Evolutionary conservation across 2,113 vertebrate species (phyloP).

Genomic region (Leiothrix lutea): DNA sequence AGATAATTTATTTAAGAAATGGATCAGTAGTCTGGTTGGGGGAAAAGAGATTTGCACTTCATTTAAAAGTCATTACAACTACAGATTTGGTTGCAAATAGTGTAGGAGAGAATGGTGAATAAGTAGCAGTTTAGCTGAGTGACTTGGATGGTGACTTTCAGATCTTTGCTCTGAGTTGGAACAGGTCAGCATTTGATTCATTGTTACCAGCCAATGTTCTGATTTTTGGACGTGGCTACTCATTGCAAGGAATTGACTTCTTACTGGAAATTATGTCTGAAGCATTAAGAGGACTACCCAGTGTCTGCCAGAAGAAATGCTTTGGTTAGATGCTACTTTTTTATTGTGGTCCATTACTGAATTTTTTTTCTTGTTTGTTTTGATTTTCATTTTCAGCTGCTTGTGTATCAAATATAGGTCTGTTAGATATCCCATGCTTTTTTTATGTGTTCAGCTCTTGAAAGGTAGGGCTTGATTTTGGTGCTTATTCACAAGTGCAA

Average conservation of each 20-base stretch:
- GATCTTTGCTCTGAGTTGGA: not conserved
- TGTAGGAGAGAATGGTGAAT: not conserved
- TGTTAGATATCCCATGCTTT: not conserved
- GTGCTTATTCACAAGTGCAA: not conserved
- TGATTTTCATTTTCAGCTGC: not conserved
- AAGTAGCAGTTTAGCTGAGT: not conserved
- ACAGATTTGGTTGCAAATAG: not conserved
- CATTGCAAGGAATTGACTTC: not conserved
- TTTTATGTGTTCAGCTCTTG: not conserved
- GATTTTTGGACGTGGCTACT: not conserved
- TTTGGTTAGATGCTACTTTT: not conserved
- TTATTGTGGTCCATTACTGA: accelerated
- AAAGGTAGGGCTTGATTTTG: not conserved
- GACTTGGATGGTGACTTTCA: not conserved
- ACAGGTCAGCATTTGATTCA: not conserved
- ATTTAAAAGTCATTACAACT: not conserved
- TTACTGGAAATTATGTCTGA: not conserved
- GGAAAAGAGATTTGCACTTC: not conserved
- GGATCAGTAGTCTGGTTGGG: not conserved
- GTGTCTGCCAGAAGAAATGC: not conserved
- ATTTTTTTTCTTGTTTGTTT: not conserved
- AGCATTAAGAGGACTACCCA: not conserved
- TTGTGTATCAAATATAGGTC: not conserved
- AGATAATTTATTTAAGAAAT: not conserved
- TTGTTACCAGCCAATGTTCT: not conserved